These are phyloP conservation scores for Macrotis lagotis DNA, from an alignment of 2,113 vertebrate genomes.

Conservation along the genomic window DNA sequence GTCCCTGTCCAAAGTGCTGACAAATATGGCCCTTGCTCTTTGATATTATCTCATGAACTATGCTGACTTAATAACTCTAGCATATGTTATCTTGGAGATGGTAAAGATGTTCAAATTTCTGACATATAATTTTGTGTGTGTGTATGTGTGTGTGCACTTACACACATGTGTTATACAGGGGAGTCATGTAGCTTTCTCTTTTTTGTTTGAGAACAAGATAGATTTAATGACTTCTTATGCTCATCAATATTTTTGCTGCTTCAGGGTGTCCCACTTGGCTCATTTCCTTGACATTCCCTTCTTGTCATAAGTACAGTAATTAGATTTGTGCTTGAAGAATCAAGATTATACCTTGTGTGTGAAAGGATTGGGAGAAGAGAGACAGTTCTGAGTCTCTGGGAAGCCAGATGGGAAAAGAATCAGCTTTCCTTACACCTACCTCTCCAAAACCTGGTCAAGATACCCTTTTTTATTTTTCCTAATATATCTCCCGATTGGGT, in stretches of 20 bases:
- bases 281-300: background rate
- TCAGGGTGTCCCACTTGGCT: slow-evolving; percentile 34
- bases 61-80: background rate
- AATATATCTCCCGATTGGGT: background rate
- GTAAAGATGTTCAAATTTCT: background rate
- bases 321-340: slow-evolving; percentile 43
- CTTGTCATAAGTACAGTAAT: slow-evolving; percentile 37
- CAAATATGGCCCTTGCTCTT: background rate
- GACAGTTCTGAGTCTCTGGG: background rate
- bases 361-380: background rate
- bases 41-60: background rate
- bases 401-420: rapidly evolving
- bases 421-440: background rate
- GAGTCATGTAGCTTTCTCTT: slow-evolving; percentile 21
- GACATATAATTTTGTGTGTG: background rate
- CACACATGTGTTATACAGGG: background rate
- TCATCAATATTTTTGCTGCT: slow-evolving; percentile 47
- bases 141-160: background rate
- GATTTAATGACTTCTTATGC: background rate
- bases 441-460: background rate
- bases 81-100: background rate
- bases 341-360: background rate
- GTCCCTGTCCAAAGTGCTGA: rapidly evolving
- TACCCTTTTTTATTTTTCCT: slow-evolving; percentile 25
- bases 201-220: slow-evolving; percentile 25